Evolutionary conservation across 2,888 invertebrate genomes (phyloP), one percentile per base, ranked within the genome.

Genomic region (Tetrapedia diversipes): DNA sequence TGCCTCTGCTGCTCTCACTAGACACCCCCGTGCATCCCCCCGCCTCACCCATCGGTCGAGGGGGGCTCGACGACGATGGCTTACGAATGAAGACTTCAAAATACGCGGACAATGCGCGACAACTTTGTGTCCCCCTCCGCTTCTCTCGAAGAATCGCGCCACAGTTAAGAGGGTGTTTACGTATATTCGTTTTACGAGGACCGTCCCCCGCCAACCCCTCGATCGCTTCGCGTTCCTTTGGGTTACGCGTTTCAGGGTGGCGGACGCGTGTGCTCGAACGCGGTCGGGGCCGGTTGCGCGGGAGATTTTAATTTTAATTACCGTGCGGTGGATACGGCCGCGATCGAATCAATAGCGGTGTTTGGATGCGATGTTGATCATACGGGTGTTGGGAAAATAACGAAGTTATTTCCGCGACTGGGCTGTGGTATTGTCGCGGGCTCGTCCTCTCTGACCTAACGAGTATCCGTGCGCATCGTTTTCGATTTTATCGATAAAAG

Each of bases 361-460:
- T 78, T 78, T 78, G 78, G 65, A 66, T 51, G 72, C 34, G 71
- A 63, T 67, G 67, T 72, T 27, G 78, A 75, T 77, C 78, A 79
- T 79, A 66, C 79, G 79, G 79, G 79, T 70, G 69, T 79, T 79
- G 69, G 69, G 75, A 75, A 79, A 79, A 79, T 75, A 79, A 79
- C 69, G 69, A 70, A 68, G 71, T 73, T 74, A 74, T 78, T 65
- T 74, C 69, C 77, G 65, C 73, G 57, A 32, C 24, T 7, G 51
- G 65, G 54, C 29, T 45, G 41, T 39, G 39, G 63, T 29, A 72
- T 64, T 63, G 72, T 53, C 49, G 8, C 54, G 41, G 16, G 39
- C 22, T 37, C 43, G 59, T 24, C 47, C 22, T 34, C 47, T 34
- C 39, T n/a, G 14, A 41, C 63, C 63, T 56, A 41, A 70, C 60